Evolutionary conservation across 2,888 invertebrate genomes (phyloP), one percentile per base, ranked within the genome.

Genomic region (Drosophila picticornis): DNA sequence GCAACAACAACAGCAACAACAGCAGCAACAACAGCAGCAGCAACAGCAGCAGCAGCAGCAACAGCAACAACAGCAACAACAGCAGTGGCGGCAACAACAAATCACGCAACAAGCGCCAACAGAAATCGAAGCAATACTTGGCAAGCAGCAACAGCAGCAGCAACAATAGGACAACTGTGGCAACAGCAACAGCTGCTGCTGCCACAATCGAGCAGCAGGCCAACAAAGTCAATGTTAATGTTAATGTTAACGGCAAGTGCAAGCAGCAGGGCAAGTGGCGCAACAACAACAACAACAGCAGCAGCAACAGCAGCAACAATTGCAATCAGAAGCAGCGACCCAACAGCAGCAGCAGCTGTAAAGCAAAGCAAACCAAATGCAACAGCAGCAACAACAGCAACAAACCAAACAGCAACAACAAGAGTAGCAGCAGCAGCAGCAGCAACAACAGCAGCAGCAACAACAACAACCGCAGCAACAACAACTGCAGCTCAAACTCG

Each of bases 31-130:
- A 70, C 67, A 67, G 36, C 29, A 72, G 43, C 52, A 52, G 0
- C n/a, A 16, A 48, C 58, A 72, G 32, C 61, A 38, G 61, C 64
- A 53, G 51, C 65, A 68, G 34, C 60, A n/a, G 13, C 69, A 43
- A 34, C 61, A 27, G 16, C 40, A 52, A 7, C 36, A 46, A 4
- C 46, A 46, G 1, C 46, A 25, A 7, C 36, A 46, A 4, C 46
- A 46, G 1, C 46, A 25, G 4, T 4, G 43, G 43, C 3, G 16
- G 32, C 51, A 59, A 19, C 70, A 59, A 40, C 52, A 86, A 79
- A 55, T 34, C 80, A n/a, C 88, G 86, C 2, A 55, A 75, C 64
- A 73, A 91, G 84, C 77, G 90, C 52, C 75, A 80, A 13, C 60
- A 63, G 22, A 84, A 84, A 62, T 29, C 68, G 31, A 65, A 74